Evolutionary conservation across 2,888 invertebrate species (phyloP), one percentile per base, ranked within the genome.

Genomic region (Ceramica pisi): DNA sequence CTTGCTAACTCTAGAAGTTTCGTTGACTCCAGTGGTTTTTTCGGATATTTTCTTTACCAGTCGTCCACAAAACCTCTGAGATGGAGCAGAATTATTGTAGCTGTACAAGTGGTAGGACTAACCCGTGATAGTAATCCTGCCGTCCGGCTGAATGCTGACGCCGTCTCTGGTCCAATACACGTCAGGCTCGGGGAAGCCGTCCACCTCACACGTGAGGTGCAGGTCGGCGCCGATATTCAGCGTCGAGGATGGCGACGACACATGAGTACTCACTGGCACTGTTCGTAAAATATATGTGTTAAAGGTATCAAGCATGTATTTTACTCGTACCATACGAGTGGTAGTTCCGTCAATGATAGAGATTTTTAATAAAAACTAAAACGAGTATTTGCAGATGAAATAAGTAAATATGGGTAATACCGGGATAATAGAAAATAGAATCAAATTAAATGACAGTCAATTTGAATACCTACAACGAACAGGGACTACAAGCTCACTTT

Each of bases 121-220:
- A 98, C 98, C 97, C 83, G 97, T 97, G 84, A 98, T 97, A 86
- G 96, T 96, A 69, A 97, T 94, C 78, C 97, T 96, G 66, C 97
- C 97, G 67, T 95, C 96, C 41, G 96, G 85, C 46, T 91, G 83
- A 19, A 98, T 88, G 3, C 93, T 95, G 44, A 92, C 91, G 59
- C 97, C 97, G 90, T 99, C 97, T 92, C 98, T 98, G 91, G 97
- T 98, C 99, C 99, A 99, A 72, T 96, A 94, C 5, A 98, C 97
- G 79, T 96, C 95, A 5, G 98, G 98, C 67, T 95, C 93, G 0
- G 98, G 98, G 92, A 97, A 97, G 6, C 98, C 98, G 81, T 97
- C 97, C 57, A 98, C 98, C 46, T 97, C 97, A 90, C 98, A 99
- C 19, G 96, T 97, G 76, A 99, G 96, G 55, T 95, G 96, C 82